Base-by-base conservation (phyloP, 2,888 invertebrate genomes). In the Ochlodes sylvanus region DNA sequence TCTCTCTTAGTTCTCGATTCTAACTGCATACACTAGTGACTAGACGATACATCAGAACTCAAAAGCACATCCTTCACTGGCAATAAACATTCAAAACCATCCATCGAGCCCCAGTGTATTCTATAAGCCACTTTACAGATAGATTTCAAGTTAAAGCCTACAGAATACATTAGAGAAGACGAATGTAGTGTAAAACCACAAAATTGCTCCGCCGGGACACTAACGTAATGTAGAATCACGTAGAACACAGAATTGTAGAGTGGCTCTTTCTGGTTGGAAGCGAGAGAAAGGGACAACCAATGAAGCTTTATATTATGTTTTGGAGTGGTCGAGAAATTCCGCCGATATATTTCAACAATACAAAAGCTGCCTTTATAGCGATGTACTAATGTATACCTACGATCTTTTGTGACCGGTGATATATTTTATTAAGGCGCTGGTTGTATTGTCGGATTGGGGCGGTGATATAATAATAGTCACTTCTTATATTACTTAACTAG, bases 121-220 rank as follows among this genome's bases (percentile, higher is more conserved):
- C 60, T 34, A 55, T 61, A 61, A 67, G 54, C 61, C 55, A 34
- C 67, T 61, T 61, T 42, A 21, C 44, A 62, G 67, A 67, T 67
- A 67, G 67, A 61, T 61, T 67, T 55, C 67, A 44, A 55, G 55
- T 54, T 66, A 54, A 47, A 67, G 38, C 67, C 61, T 44, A 34
- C 61, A 38, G 67, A 67, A 67, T 67, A 67, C 67, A 67, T 67
- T 67, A 67, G 54, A 44, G 38, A 67, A 67, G 67, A 67, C 61
- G 19, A 42, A 67, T 67, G 67, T 67, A 67, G 67, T 67, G 61
- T 67, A 67, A 67, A 67, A 67, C 67, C 67, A 15, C 61, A 60
- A 47, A 67, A 67, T 67, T 61, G 67, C 55, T 44, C 61, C 67
- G 54, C 44, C 17, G 61, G 61, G 44, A 67, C 55, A 67, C 67